Percentiles rank a stretch among this genome's conserved stretches.
phyloP scores from a whole-genome alignment of 2,888 invertebrate species.

The Pheosia gnoma region DNA sequence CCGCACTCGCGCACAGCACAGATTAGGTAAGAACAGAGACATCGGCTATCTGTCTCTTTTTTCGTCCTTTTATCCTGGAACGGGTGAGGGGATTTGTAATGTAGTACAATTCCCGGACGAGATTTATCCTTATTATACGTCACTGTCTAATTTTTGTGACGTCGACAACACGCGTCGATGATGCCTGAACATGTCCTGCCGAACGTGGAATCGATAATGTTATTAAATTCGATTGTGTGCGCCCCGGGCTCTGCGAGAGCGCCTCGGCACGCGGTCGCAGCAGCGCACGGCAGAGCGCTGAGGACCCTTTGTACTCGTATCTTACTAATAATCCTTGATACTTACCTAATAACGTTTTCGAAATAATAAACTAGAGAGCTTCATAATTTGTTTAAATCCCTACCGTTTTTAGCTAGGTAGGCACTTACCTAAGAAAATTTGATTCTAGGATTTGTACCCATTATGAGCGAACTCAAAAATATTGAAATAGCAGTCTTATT shows the following conservation, averaged over 20 bases:
- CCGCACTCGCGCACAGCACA: slow-evolving; percentile 52
- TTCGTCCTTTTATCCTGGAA: slow-evolving; percentile 56
- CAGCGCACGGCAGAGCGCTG: too few species aligned
- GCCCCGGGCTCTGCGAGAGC: not conserved
- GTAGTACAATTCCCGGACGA: slow-evolving; percentile 21
- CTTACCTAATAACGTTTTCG: too few species aligned
- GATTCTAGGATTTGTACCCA: too few species aligned
- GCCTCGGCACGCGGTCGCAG: not conserved
- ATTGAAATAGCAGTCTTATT: too few species aligned
- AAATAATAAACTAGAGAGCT: too few species aligned
- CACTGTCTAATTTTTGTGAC: slow-evolving; percentile 33
- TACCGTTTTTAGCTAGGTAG: too few species aligned
- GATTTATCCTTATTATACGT: slow-evolving; percentile 38
- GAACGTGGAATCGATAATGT: not conserved
- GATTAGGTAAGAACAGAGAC: slow-evolving; percentile 63
- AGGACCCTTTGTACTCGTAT: too few species aligned
- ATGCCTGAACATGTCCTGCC: not conserved
- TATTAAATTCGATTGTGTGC: not conserved
- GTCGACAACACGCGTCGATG: slow-evolving; percentile 6
- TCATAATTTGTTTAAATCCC: too few species aligned
- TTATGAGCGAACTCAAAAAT: too few species aligned
- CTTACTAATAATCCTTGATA: not conserved
- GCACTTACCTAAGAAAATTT: too few species aligned
- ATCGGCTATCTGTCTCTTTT: slow-evolving; percentile 56
- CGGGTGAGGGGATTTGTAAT: slow-evolving; percentile 37